Base-by-base conservation (phyloP, 2,113 vertebrate species). In the Stercorarius parasiticus region DNA sequence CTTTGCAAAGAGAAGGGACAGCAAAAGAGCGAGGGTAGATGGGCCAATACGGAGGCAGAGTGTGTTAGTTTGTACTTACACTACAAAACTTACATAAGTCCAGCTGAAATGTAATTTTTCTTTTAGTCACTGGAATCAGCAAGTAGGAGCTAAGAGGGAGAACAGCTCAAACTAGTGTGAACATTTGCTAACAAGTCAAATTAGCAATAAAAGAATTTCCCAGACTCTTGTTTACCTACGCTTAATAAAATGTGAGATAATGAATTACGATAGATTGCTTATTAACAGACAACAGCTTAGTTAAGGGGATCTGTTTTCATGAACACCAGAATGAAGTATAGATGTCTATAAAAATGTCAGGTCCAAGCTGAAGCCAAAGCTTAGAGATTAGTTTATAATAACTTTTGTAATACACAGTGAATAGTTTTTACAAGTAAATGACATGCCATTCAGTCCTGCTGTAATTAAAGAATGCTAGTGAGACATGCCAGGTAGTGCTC, bases 381-480 rank as follows among this genome's bases (percentile, higher is more conserved):
- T 82, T 73, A 62, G 90, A 83, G 72, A 78, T 88, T 66, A 88
- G 55, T 59, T 93, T 86, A 78, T 90, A 70, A 88, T 92, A 67
- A 78, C 88, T 90, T 88, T 59, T 91, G 80, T 90, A 67, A 67
- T 78, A 47, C 15, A 66, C 18, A 47, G 55, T 84, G 94, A 93
- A 90, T 84, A 83, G 79, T 88, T 93, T 94, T 92, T 67, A 36
- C 79, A 78, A 83, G 55, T 81, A 88, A 90, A 70, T 81, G 82
- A 34, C 69, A 40, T 38, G 67, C 67, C 59, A 73, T 82, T 95
- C 38, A 67, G 66, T 64, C 52, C 47, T 84, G 34, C 59, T 72
- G 82, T 76, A 93, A 83, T 95, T 95, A 92, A 92, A 70, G 88
- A 61, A 88, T 72, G 80, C 30, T 97, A 94, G 93, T 88, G 81